Base-by-base conservation (phyloP, 1,140 invertebrate genomes). In the Mesaphorura yosii region DNA sequence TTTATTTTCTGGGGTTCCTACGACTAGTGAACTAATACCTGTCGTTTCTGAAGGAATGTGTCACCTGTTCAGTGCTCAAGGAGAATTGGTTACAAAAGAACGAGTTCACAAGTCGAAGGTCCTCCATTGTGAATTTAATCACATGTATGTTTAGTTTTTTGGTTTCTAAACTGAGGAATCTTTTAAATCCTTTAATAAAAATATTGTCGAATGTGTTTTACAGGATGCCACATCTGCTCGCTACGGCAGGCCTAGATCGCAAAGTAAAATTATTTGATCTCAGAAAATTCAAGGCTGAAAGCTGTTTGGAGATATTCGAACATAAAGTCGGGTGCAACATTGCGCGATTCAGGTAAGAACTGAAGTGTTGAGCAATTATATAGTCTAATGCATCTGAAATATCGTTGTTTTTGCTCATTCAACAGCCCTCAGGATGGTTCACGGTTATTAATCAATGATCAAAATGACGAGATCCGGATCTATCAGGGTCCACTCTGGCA, bases 61-160 rank as follows among this genome's bases (percentile, higher is more conserved):
- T 17, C 34, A 29, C 7, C n/a, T 58, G 5, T 55, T 37, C 48
- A 51, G 41, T 2, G 17, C 58, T 23, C n/a, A 53, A 27, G 59
- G 59, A n/a, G 48, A 58, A 41, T 17, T 23, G 34, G 39, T 53
- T 2, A 25, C 19, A 6, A 17, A 12, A 6, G 23, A 17, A 22
- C 29, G 34, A 38, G 22, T 62, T 23, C 56, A 62, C 41, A 59
- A 44, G 39, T 27, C 15, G n/a, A 62, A 62, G 53, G 51, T 62
- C 20, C 53, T 53, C 19, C 54, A 62, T 26, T 50, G 44, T 26
- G 60, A 62, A 55, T 62, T 62, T 28, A 57, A 58, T 50, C n/a
- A 17, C 22, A 51, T 40, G 60, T 62, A 52, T 27, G 26, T 47
- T 26, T 14, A 3, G 19, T 40, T 20, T 47, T 39, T 3, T 5